Conservation (phyloP, 1,140 invertebrate genomes). For the Muscidifurax raptorellus region DNA sequence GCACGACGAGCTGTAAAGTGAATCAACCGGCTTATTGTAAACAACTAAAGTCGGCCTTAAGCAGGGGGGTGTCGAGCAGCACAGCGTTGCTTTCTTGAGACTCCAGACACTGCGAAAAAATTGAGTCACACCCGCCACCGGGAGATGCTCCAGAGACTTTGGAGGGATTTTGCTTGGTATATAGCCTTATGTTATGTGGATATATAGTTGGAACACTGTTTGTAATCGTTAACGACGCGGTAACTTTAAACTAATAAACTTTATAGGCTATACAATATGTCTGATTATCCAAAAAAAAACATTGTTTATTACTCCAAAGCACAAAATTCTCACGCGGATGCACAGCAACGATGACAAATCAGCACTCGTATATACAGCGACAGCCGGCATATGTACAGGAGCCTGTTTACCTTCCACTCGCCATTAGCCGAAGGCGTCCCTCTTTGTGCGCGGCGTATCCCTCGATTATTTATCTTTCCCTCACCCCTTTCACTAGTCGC, state of each 20-base stretch:
- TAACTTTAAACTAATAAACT: too few species aligned
- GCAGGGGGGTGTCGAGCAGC: background rate
- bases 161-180: background rate
- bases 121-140: background rate
- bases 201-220: too few species aligned
- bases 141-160: background rate
- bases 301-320: too few species aligned
- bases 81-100: background rate
- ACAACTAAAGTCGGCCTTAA: background rate
- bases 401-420: slow-evolving; percentile 65
- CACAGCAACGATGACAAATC: background rate
- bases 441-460: slow-evolving; percentile 65
- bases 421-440: slow-evolving; percentile 67
- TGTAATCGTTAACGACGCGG: too few species aligned
- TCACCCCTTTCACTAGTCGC: slow-evolving; percentile 48
- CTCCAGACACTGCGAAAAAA: background rate
- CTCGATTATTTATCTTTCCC: slow-evolving; percentile 69
- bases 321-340: background rate
- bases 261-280: too few species aligned
- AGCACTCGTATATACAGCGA: too few species aligned
- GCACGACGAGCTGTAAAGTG: slow-evolving; percentile 23
- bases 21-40: slow-evolving; percentile 37
- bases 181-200: background rate
- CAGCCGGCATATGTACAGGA: too few species aligned
- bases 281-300: too few species aligned